Base-by-base conservation (phyloP, 2,888 invertebrate species). In the Asteroscopus sphinx region DNA sequence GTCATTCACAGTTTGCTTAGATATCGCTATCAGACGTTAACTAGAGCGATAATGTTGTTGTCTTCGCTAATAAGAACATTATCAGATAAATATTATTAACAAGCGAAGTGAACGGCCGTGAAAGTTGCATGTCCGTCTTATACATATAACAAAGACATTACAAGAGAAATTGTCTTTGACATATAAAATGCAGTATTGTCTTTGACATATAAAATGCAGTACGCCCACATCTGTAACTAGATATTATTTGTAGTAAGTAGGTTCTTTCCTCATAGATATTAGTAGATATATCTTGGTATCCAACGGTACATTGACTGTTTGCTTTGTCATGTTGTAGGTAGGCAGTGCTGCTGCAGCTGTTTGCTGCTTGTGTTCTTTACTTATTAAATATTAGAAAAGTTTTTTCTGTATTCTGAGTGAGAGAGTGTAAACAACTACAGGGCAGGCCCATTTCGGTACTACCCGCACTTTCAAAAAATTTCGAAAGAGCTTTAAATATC, bases 11-110 rank as follows among this genome's bases (percentile, higher is more conserved):
- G 40, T 54, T 58, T 51, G 52, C 40, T 46, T 48, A 48, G 30
- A 58, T 48, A 57, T 40, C 54, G 55, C 48, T 66, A 60, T 64
- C 48, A 62, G 52, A n/a, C n/a, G n/a, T n/a, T 55, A 73, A 73
- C 45, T 69, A 57, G 48, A 64, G 39, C 45, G 62, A 61, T 73
- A 57, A 48, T 39, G 52, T 33, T 45, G 48, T 57, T 52, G 42
- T 51, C 21, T 63, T 60, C 8, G 60, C 51, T 73, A 64, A 54
- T 39, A 36, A 37, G 35, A 64, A 36, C 36, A 57, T 56, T 41
- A 40, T 21, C 5, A 4, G 5, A 36, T 25, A 32, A 46, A 30
- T 36, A 42, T 40, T 49, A 11, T 40, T 21, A 13, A n/a, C n/a
- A n/a, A n/a, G n/a, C n/a, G n/a, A n/a, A 37, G 33, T 37, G 21